Percentiles rank a stretch among this genome's conserved stretches.
These are phyloP conservation scores for Pipistrellus pipistrellus DNA, from an alignment of 2,797 vertebrate species.

Conservation along the genomic window DNA sequence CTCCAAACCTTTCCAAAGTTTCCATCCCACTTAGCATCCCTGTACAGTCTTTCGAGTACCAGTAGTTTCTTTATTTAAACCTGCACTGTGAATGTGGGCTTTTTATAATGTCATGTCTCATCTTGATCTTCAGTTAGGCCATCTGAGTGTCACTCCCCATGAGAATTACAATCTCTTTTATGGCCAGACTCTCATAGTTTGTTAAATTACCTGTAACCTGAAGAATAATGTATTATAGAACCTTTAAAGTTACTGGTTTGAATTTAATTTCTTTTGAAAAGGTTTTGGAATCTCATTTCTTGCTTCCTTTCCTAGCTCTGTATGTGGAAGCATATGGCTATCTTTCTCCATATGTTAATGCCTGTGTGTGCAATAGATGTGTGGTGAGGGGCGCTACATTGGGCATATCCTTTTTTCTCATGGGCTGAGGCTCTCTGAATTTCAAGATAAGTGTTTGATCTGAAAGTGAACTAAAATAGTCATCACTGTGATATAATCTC, in stretches of 20 bases:
- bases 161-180: background rate
- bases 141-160: background rate
- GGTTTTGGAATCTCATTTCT: conserved; percentile 2
- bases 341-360: conserved; percentile 38
- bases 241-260: conserved; percentile 12
- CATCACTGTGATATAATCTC: background rate
- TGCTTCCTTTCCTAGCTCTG: background rate
- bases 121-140: background rate
- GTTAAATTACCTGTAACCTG: background rate
- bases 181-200: background rate
- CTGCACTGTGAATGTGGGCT: background rate
- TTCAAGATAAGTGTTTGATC: background rate
- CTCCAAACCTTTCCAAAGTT: background rate
- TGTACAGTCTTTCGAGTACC: background rate
- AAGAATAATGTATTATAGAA: background rate
- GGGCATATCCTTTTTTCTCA: background rate
- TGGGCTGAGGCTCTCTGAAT: conserved; percentile 9
- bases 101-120: background rate
- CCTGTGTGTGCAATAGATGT: background rate
- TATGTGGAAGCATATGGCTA: background rate
- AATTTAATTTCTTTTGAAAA: conserved; percentile 67
- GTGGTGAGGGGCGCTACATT: background rate
- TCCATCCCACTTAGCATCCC: background rate
- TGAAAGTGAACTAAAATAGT: conserved; percentile 28
- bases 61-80: background rate